Conservation (phyloP, 2,888 invertebrate species). For the Bembecia ichneumoniformis region DNA sequence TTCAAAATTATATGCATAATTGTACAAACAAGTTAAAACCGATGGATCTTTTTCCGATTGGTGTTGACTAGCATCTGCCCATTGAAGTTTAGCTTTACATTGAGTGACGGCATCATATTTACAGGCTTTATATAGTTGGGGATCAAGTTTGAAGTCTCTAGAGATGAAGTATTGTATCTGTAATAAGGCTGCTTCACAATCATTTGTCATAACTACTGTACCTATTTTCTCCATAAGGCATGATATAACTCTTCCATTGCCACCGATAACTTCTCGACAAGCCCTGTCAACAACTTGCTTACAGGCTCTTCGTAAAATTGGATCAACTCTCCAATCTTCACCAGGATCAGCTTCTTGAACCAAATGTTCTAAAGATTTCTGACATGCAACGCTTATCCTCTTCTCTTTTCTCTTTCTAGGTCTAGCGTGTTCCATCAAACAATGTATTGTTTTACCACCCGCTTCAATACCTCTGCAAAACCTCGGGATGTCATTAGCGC, state of each 20-base stretch:
- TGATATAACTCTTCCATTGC: conserved; percentile 87
- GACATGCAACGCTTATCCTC: conserved; percentile 79
- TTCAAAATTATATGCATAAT: conserved; percentile 74
- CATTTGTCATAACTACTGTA: conserved; percentile 85
- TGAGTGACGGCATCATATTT: conserved; percentile 86
- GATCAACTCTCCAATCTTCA: conserved; percentile 96
- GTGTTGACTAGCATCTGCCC: conserved; percentile 77
- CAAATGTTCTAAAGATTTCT: conserved; percentile 83
- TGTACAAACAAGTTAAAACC: conserved; percentile 92
- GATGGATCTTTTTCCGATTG: conserved; percentile 86
- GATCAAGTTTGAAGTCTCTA: conserved; percentile 93
- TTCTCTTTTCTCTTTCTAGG: conserved; percentile 75
- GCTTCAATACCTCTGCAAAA: conserved; percentile 83
- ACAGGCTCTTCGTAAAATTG: conserved; percentile 88
- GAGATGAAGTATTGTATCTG: conserved; percentile 98
- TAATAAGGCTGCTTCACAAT: conserved; percentile 91
- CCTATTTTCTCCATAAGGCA: conserved; percentile 95
- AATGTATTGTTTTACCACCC: conserved; percentile 94
- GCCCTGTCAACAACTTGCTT: conserved; percentile 85
- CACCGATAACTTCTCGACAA: conserved; percentile 81
- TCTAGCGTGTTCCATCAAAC: conserved; percentile 91
- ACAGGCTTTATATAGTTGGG: conserved; percentile 89
- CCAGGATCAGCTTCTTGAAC: conserved; percentile 93
- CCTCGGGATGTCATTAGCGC: conserved; percentile 85
- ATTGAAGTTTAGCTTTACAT: conserved; percentile 84